Evolutionary conservation across 2,797 vertebrate genomes (phyloP).

Genomic region (Lemur catta): DNA sequence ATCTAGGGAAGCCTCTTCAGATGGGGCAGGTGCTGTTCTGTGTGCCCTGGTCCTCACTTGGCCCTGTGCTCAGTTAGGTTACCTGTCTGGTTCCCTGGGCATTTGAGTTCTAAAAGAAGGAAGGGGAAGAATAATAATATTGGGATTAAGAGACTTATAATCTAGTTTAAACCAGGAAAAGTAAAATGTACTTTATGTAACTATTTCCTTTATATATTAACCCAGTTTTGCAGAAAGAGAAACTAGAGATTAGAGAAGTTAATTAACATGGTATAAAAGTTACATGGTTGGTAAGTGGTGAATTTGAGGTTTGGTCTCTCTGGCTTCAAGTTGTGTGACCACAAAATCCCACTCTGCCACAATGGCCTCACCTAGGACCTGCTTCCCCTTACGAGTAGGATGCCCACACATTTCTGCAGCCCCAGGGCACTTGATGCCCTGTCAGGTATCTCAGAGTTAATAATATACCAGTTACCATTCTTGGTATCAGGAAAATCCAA

Average conservation of each 20-base stretch:
- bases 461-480: background rate
- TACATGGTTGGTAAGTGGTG: background rate
- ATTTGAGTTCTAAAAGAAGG: background rate
- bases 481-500: background rate
- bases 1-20: background rate
- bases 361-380: background rate
- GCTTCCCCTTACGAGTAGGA: background rate
- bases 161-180: background rate
- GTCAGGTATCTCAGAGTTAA: background rate
- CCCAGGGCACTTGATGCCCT: background rate
- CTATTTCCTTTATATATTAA: background rate
- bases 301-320: background rate
- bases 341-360: background rate
- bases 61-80: background rate
- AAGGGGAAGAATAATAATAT: background rate
- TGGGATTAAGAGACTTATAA: background rate
- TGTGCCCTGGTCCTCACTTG: fast-evolving
- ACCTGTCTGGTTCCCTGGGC: background rate
- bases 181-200: background rate
- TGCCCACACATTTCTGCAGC: background rate
- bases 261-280: background rate
- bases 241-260: background rate
- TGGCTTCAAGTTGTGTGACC: background rate
- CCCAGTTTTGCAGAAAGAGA: background rate
- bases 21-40: background rate